Conservation (phyloP, 2,888 invertebrate species). For the Drosophila demipolita region DNA sequence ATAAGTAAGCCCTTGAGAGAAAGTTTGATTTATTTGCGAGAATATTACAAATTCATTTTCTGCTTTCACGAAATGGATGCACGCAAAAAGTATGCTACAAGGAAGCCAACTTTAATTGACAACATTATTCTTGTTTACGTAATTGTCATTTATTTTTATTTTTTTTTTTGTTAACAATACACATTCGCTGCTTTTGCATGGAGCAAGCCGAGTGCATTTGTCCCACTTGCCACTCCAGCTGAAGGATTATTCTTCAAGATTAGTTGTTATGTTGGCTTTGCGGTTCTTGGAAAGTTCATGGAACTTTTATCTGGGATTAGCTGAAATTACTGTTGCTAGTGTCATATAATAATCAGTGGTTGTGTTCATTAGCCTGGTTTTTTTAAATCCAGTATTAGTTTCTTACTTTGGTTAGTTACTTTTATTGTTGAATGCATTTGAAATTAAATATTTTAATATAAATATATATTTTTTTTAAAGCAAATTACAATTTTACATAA, state of each 20-base stretch:
- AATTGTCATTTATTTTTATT: not conserved
- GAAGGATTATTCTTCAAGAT: constrained; percentile 16
- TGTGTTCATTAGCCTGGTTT: not conserved
- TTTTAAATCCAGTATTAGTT: not conserved
- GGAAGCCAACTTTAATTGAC: constrained; percentile 25
- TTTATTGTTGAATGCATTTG: not conserved
- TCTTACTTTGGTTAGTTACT: not conserved
- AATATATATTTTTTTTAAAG: not conserved
- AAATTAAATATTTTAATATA: not conserved
- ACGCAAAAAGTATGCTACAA: not conserved
- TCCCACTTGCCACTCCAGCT: constrained; percentile 28
- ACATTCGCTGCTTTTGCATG: not conserved
- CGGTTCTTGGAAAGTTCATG: not conserved
- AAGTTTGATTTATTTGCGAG: constrained; percentile 38
- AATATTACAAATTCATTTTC: constrained; percentile 35
- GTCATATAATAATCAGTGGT: not conserved
- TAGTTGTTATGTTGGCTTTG: not conserved
- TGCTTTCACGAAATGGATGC: constrained; percentile 1
- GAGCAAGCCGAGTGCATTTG: constrained; percentile 32
- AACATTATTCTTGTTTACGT: constrained; percentile 19
- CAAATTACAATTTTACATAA: not conserved
- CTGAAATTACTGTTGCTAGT: not conserved
- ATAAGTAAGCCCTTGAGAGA: not conserved
- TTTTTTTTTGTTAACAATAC: not conserved
- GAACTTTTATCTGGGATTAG: constrained; percentile 12